Evolutionary conservation across 1,140 invertebrate species (phyloP).

Genomic region (Ptiloglossa arizonensis): DNA sequence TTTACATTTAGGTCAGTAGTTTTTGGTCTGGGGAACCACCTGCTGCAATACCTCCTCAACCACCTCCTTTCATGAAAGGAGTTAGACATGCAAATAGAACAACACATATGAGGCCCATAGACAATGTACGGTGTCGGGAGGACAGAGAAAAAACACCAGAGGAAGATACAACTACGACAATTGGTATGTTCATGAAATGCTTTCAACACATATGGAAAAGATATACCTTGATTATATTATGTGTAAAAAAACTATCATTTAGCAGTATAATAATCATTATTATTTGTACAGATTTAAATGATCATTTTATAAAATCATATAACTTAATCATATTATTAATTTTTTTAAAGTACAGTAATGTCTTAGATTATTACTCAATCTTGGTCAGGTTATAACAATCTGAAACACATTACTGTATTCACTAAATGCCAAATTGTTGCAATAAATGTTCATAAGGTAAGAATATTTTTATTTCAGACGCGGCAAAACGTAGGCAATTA

Average conservation of each 20-base stretch:
- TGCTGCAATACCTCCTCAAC: slow-evolving; percentile 65
- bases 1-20: slow-evolving; percentile 65
- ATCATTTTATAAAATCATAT: too few relatives aligned
- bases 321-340: too few relatives aligned
- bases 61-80: slow-evolving; percentile 76
- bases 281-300: background rate
- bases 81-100: slow-evolving; percentile 70
- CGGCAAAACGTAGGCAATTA: slow-evolving; percentile 93
- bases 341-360: too few relatives aligned
- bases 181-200: slow-evolving; percentile 69
- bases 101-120: slow-evolving; percentile 71
- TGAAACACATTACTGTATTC: background rate
- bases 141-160: slow-evolving; percentile 79
- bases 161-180: slow-evolving; percentile 77
- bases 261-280: too few relatives aligned
- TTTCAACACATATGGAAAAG: background rate
- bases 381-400: too few relatives aligned
- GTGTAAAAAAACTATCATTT: background rate
- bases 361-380: too few relatives aligned
- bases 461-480: slow-evolving; percentile 84
- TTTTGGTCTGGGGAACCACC: slow-evolving; percentile 79
- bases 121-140: slow-evolving; percentile 73
- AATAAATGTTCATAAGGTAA: background rate
- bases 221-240: background rate
- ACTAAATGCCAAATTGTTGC: background rate